Evolutionary conservation across 2,113 vertebrate species (phyloP), one percentile per base, ranked within the genome.

Genomic region (Microcebus jonahi): DNA sequence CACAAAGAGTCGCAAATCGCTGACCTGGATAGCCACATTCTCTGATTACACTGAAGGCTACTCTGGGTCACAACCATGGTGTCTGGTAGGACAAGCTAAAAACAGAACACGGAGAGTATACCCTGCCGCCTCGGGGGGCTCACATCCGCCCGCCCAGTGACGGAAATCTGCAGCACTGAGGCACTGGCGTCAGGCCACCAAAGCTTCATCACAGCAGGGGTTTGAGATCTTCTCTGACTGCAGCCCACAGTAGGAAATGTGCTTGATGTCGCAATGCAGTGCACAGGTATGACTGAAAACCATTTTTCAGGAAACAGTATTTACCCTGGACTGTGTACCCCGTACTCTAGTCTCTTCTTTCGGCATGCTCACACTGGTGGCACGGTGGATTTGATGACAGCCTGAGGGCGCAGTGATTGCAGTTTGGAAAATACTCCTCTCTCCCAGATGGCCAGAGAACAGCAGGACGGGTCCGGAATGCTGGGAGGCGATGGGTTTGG

Each of bases 271-370:
- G 0, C 50, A 10, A 20, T 3, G 55, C 65, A 10, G 27, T 55
- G 31, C 23, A 1, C 15, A 2, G 5, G 0, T 12, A 3, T 0
- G 0, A 27, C 13, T n/a, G 3, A n/a, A 77, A 36, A 8, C 23
- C 20, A 0, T 34, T n/a, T 45, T 36, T 57, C 70, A 2, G 1
- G 31, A 21, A 79, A 17, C 48, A 18, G 0, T 9, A 1, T n/a
- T 25, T 29, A n/a, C 50, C 34, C 80, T 34, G 80, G 27, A 11
- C 48, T 27, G 0, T 13, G 53, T 36, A 0, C 11, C 6, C 55
- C 55, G 0, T 50, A 11, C 25, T 36, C 36, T 1, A 2, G 12
- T 42, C 45, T 67, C 3, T 15, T 36, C 36, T 71, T 48, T 39
- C 10, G 27, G 34, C 14, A 0, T 7, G 29, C n/a, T 12, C 10